Evolutionary conservation across 2,797 vertebrate genomes (phyloP), one percentile per base, ranked within the genome.

Genomic region (Austrolebias charrua): DNA sequence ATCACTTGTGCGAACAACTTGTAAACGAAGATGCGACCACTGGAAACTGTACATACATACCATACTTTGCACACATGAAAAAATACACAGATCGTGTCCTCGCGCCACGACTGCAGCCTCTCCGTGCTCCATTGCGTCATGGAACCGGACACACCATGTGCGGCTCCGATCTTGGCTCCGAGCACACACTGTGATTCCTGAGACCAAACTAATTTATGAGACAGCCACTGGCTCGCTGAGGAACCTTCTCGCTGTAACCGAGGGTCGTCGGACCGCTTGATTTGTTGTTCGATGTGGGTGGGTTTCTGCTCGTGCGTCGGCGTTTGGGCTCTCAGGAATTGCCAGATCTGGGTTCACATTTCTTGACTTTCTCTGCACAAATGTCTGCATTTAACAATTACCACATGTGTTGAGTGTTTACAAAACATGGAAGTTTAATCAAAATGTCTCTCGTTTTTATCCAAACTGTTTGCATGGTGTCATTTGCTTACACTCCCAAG

Each of bases 401-500:
- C 63, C 82, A 80, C 83, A 89, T 89, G 86, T 90, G 86, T 79
- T 84, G 76, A 63, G 6, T 83, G 78, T 88, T 92, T 89, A 88
- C 76, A 75, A 80, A 84, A 80, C 78, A 74, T 63, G 50, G 66
- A 80, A n/a, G 74, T 85, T 82, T 83, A 90, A 91, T 90, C 83
- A 86, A 88, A 88, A 79, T 82, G 74, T 76, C 44, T 46, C 65
- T 82, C 73, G 82, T 82, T 90, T 89, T 80, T 80, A 59, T 71
- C 71, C 79, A 75, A 78, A 82, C 60, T 79, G 83, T 85, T 86
- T 80, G 73, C 61, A 88, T 84, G 76, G 76, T 81, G 79, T 87
- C 81, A 86, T 88, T 81, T 86, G 79, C 79, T 85, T 86, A 85
- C 69, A 79, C 80, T 85, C 70, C 76, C 71, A 79, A 72, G 80